Evolutionary conservation across 2,888 invertebrate species (phyloP).

Genomic region (Thymelicus lineola): DNA sequence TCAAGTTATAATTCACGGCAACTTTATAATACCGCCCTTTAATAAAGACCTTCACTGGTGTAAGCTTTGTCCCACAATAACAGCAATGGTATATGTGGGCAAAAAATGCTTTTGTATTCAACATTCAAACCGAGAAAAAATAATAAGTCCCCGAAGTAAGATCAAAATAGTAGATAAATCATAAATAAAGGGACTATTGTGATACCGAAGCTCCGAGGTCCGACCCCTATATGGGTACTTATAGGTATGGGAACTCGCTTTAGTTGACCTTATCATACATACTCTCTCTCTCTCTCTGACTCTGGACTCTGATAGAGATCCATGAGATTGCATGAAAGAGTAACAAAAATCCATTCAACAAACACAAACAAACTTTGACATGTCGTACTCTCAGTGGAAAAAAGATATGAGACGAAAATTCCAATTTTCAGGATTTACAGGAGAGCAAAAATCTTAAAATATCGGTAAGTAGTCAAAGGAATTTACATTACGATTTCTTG

Average conservation of each 20-base stretch:
- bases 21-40: background rate
- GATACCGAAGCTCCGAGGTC: slow-evolving; percentile 46
- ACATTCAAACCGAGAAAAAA: slow-evolving; percentile 62
- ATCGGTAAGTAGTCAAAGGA: too few species aligned
- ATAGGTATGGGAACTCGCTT: background rate
- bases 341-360: too few species aligned
- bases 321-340: too few species aligned
- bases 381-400: too few species aligned
- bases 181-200: slow-evolving; percentile 66
- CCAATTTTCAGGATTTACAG: too few species aligned
- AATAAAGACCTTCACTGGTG: background rate
- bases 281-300: too few species aligned
- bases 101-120: slow-evolving; percentile 75
- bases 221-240: slow-evolving; percentile 21
- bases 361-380: too few species aligned
- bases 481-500: too few species aligned
- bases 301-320: too few species aligned
- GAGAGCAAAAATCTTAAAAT: too few species aligned
- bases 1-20: background rate
- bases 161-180: slow-evolving; percentile 74
- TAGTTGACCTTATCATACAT: too few species aligned
- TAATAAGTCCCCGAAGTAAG: slow-evolving; percentile 63
- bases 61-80: slow-evolving; percentile 60
- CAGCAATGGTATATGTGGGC: slow-evolving; percentile 61
- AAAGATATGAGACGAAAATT: too few species aligned